Conservation (phyloP, 2,113 vertebrate species). For the Odontesthes bonariensis region DNA sequence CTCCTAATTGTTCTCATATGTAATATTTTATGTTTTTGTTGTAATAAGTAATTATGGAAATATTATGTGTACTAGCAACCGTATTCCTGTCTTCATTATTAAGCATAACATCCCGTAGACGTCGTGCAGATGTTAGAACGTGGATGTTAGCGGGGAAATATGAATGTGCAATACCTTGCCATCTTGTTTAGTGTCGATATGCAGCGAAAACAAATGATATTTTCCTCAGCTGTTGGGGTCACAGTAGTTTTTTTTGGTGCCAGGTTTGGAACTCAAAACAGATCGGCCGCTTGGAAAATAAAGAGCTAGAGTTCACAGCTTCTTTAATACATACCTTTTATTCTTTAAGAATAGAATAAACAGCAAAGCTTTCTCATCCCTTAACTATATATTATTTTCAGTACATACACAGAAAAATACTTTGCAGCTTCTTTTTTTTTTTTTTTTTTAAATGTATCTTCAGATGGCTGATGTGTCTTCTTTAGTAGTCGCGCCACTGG, state of each 20-base stretch:
- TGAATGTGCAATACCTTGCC: conserved; percentile 9
- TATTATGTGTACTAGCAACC: neutral
- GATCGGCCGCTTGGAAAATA: neutral
- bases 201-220: neutral
- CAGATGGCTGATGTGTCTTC: conserved; percentile 53
- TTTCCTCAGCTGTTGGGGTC: too few relatives aligned
- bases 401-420: conserved; percentile 81
- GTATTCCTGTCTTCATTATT: neutral
- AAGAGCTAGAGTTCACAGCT: conserved; percentile 13
- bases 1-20: neutral
- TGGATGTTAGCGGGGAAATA: conserved; percentile 9
- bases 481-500: conserved; percentile 47
- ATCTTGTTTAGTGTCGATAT: neutral
- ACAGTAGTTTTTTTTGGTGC: too few relatives aligned
- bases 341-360: conserved; percentile 85
- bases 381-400: conserved; percentile 83
- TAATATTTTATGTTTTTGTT: neutral
- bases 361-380: conserved; percentile 75
- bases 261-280: neutral
- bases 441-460: conserved; percentile 68
- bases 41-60: neutral
- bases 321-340: conserved; percentile 81
- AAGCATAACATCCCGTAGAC: conserved; percentile 10
- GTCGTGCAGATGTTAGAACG: neutral
- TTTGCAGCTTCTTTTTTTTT: conserved; percentile 53